Evolutionary conservation across 2,888 invertebrate genomes (phyloP), one percentile per base, ranked within the genome.

Genomic region (Phorcus lineatus): DNA sequence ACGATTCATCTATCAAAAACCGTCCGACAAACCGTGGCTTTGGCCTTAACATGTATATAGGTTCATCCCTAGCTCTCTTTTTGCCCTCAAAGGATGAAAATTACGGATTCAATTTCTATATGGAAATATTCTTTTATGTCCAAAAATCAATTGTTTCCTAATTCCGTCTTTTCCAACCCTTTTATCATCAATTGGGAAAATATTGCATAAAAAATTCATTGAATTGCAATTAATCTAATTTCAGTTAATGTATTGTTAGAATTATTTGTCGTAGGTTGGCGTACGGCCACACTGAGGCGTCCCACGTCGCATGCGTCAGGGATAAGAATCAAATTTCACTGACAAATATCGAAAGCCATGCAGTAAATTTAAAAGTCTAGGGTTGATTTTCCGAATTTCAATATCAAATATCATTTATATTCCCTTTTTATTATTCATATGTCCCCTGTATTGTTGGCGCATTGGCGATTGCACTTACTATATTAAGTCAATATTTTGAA

Each of bases 211-310:
- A 70, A 70, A 40, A 70, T 70, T 70, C 70, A 70, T 70, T 13
- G 40, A 36, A 70, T 70, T 40, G 40, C 70, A 70, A 70, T 70
- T 70, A 70, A 70, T 70, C 70, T 70, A 70, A 70, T 70, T 70
- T 36, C 70, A 70, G 19, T 31, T 70, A 70, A 70, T 70, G 36
- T 70, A 36, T 70, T 70, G 36, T 16, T 19, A n/a, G 19, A 11
- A 40, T 36, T 70, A 36, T 70, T 70, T 70, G 70, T 70, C 40
- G 70, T 28, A 62, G 24, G 28, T 62, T 28, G 62, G 28, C 62
- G 28, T 13, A 9, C 24, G n/a, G 62, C 28, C 62, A 62, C 13
- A 24, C 28, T 22, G 24, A 13, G 24, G 28, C 28, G 24, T 62
- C 28, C 28, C 28, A 62, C 62, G 24, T 62, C 62, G 47, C 47